These are phyloP conservation scores for Cottoperca gobio DNA, from an alignment of 2,797 vertebrate species.

Conservation along the genomic window DNA sequence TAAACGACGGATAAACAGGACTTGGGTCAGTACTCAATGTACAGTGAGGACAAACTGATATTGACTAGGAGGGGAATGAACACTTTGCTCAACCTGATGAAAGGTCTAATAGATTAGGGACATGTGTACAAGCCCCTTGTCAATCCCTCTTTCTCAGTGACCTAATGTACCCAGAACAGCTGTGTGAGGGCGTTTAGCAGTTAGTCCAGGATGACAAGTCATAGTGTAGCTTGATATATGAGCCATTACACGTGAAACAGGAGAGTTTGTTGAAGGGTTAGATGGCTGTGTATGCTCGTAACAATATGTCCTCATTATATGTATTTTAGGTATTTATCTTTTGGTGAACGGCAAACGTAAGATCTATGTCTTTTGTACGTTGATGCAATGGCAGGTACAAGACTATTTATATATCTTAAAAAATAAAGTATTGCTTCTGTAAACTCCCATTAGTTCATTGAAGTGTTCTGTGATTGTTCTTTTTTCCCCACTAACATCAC, in stretches of 20 bases:
- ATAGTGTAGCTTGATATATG: slow-evolving; percentile 77
- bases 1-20: slow-evolving; percentile 15
- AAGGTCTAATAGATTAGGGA: slow-evolving; percentile 68
- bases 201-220: slow-evolving; percentile 72
- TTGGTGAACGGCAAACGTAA: background rate
- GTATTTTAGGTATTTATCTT: slow-evolving; percentile 28
- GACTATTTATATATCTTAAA: no score
- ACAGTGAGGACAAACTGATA: slow-evolving; percentile 51
- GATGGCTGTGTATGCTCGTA: slow-evolving; percentile 38
- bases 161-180: slow-evolving; percentile 77
- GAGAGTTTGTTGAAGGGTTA: slow-evolving; percentile 68
- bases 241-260: slow-evolving; percentile 69
- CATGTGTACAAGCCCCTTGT: slow-evolving; percentile 51
- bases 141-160: slow-evolving; percentile 64
- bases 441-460: background rate
- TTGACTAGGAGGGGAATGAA: slow-evolving; percentile 38
- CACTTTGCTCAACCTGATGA: slow-evolving; percentile 63
- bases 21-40: slow-evolving; percentile 36
- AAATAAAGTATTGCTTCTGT: background rate
- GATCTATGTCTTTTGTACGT: no score
- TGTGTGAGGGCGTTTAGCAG: slow-evolving; percentile 67
- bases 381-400: no score
- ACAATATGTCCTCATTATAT: slow-evolving; percentile 58
- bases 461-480: background rate
- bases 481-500: background rate